Conservation (phyloP, 1,140 invertebrate species). For the Megalopta genalis region DNA sequence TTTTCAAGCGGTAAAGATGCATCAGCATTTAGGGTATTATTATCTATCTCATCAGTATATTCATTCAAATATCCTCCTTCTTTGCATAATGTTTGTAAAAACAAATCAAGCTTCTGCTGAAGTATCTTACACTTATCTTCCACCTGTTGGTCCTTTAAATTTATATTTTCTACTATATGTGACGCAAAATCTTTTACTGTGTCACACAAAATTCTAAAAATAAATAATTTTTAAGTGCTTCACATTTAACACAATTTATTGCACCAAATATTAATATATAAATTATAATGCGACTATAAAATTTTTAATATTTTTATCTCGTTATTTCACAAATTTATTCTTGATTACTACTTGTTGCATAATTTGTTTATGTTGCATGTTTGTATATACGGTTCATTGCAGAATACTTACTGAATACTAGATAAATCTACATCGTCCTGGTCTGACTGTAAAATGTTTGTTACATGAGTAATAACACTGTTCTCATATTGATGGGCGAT, state of each 20-base stretch:
- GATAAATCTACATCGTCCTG: slow-evolving; percentile 87
- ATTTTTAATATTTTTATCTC: background rate
- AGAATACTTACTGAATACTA: slow-evolving; percentile 85
- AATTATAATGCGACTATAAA: background rate
- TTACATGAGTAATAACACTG: slow-evolving; percentile 89
- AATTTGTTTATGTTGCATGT: background rate
- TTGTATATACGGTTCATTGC: background rate
- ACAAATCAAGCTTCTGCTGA: slow-evolving; percentile 88
- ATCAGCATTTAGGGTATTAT: slow-evolving; percentile 59
- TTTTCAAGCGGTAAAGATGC: slow-evolving; percentile 72
- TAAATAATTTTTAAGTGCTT: slow-evolving; percentile 13
- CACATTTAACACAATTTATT: background rate
- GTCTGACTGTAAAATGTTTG: slow-evolving; percentile 93
- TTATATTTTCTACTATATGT: slow-evolving; percentile 82
- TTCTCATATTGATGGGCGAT: slow-evolving; percentile 88
- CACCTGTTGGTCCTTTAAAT: slow-evolving; percentile 83
- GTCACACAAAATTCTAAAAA: slow-evolving; percentile 85
- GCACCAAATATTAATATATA: background rate
- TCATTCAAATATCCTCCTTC: slow-evolving; percentile 80
- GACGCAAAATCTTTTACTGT: slow-evolving; percentile 89
- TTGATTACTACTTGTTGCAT: background rate
- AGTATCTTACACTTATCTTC: slow-evolving; percentile 86
- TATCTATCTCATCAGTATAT: slow-evolving; percentile 59
- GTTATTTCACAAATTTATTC: background rate
- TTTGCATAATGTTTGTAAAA: slow-evolving; percentile 87